phyloP scores from a whole-genome alignment of 2,888 invertebrate species.

The Notodonta dromedarius region DNA sequence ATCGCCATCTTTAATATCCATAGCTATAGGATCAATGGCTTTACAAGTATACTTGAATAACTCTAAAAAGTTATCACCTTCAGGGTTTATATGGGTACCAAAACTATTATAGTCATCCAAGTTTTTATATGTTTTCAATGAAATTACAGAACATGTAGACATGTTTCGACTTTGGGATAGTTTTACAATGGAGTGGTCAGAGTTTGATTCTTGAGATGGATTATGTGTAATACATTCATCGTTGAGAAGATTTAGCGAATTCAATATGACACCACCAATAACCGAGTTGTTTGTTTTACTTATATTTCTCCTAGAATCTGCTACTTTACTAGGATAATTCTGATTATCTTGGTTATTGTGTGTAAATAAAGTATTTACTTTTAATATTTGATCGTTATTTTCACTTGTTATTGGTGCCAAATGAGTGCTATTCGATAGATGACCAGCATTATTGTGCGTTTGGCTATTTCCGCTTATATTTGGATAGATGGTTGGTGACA shows the following conservation, averaged over 20 bases:
- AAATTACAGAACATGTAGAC: conserved; percentile 56
- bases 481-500: not conserved
- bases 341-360: not conserved
- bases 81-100: conserved; percentile 51
- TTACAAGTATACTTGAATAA: conserved; percentile 45
- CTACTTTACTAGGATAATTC: conserved; percentile 6
- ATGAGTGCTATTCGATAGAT: not conserved
- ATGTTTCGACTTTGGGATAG: conserved; percentile 33
- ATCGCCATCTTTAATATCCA: conserved; percentile 63
- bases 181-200: conserved; percentile 29
- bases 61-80: conserved; percentile 48
- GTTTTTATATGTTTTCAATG: conserved; percentile 65
- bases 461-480: not conserved
- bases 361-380: not conserved
- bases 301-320: conserved; percentile 2
- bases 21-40: conserved; percentile 40
- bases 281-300: conserved; percentile 12
- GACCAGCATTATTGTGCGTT: not conserved
- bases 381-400: not conserved
- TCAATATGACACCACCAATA: conserved; percentile 56
- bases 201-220: conserved; percentile 31
- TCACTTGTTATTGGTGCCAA: conserved; percentile 5
- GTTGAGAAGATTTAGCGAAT: conserved; percentile 61
- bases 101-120: conserved; percentile 64
- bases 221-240: conserved; percentile 46